Percentiles rank a stretch among this genome's conserved stretches.
Conservation (phyloP, 1,140 invertebrate species). For the Pseudomyrmex dendroicus region DNA sequence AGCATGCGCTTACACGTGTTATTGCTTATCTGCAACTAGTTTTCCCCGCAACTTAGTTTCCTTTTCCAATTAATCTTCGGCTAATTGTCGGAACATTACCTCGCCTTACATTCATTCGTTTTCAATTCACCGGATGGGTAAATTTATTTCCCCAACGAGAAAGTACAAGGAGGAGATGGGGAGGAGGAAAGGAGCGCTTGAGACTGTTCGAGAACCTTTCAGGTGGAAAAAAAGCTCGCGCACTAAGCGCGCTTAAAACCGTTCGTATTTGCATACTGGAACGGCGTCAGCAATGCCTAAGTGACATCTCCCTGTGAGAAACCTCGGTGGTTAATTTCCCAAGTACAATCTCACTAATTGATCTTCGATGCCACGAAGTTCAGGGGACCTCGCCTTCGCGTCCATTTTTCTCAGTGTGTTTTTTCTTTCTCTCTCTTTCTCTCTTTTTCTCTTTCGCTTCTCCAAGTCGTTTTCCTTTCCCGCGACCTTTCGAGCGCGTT, state of each 20-base stretch:
- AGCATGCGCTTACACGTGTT: too few relatives aligned
- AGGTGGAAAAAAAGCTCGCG: slow-evolving; percentile 34
- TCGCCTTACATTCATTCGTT: slow-evolving; percentile 41
- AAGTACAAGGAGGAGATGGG: not conserved
- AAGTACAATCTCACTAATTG: slow-evolving; percentile 35
- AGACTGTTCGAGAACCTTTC: slow-evolving; percentile 40
- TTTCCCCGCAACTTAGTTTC: too few relatives aligned
- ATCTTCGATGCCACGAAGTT: slow-evolving; percentile 16
- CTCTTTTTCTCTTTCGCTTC: not conserved
- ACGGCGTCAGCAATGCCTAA: slow-evolving; percentile 27
- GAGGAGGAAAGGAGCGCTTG: not conserved
- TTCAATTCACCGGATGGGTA: slow-evolving; percentile 11
- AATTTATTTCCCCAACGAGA: slow-evolving; percentile 7
- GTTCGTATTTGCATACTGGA: slow-evolving; percentile 54
- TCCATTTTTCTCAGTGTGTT: slow-evolving; percentile 4
- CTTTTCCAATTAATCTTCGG: too few relatives aligned
- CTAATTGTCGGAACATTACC: not conserved
- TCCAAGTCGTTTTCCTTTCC: slow-evolving; percentile 39
- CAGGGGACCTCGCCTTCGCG: not conserved
- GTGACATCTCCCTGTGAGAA: not conserved
- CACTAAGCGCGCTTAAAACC: slow-evolving; percentile 26
- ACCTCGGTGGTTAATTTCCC: slow-evolving; percentile 32
- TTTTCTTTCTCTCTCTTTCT: not conserved
- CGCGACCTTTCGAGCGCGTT: not conserved
- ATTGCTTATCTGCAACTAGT: too few relatives aligned